phyloP scores from a whole-genome alignment of 2,797 vertebrate genomes.

The Leptoclinus maculatus region DNA sequence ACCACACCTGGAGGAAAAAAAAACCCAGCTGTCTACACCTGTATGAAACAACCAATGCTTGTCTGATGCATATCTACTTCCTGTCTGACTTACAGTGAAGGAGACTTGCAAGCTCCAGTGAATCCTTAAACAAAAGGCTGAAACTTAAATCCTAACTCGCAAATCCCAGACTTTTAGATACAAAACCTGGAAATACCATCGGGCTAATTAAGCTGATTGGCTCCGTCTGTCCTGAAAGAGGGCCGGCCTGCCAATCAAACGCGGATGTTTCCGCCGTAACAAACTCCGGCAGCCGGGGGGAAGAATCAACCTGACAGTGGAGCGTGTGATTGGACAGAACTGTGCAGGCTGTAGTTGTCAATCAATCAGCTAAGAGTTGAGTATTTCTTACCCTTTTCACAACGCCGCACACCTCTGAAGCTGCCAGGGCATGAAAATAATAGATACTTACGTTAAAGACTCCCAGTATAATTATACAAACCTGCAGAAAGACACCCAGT shows the following conservation, averaged over 20 bases:
- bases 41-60: conserved; percentile 42
- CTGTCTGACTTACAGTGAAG: conserved; percentile 53
- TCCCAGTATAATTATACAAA: conserved; percentile 75
- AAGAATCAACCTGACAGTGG: conserved; percentile 78
- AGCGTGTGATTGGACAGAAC: conserved; percentile 79
- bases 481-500: conserved; percentile 55
- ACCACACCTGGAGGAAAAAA: background rate
- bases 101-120: conserved; percentile 56
- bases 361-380: conserved; percentile 77
- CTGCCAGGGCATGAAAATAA: conserved; percentile 78
- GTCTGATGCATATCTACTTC: conserved; percentile 54
- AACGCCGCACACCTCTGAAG: conserved; percentile 56
- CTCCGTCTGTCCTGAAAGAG: conserved; percentile 69
- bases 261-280: conserved; percentile 69
- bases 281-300: conserved; percentile 63
- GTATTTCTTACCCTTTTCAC: conserved; percentile 73
- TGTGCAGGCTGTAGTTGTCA: conserved; percentile 77
- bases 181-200: conserved; percentile 73
- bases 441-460: conserved; percentile 77
- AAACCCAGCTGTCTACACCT: conserved; percentile 39
- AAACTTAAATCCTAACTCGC: conserved; percentile 71
- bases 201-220: conserved; percentile 81
- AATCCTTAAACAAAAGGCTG: conserved; percentile 67
- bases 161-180: conserved; percentile 76
- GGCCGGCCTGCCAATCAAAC: conserved; percentile 79